Base-by-base conservation (phyloP, 2,888 invertebrate species). In the Platycheirus albimanus region DNA sequence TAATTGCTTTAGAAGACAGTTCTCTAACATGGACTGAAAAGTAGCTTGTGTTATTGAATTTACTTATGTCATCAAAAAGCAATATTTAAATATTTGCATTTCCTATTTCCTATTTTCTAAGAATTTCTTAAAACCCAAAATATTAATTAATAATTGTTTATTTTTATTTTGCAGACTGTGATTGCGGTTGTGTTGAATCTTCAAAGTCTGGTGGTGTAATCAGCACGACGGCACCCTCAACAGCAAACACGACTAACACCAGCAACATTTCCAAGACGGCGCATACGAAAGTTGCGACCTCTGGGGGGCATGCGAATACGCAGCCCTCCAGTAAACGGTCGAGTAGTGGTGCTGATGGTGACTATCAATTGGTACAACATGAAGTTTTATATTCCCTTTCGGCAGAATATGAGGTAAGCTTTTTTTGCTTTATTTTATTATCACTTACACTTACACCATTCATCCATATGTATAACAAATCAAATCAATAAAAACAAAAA, bases 301-400 rank as follows among this genome's bases (percentile, higher is more conserved):
- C 91, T 85, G 91, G 91, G 90, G 91, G 91, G 87, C 91, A 91
- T 88, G 92, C 91, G 76, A 92, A 92, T 72, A 92, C 92, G 89
- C 92, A 93, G 89, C 91, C 91, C 87, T 92, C 92, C 89, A 92
- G 92, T 86, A 90, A 93, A 93, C 94, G 95, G 90, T 95, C 95
- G 88, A 95, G 95, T 90, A 95, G 95, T 89, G 95, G 96, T 88
- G 95, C 95, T 89, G 99, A 99, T 92, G 99, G 99, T 85, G 99
- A 99, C 93, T 99, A 99, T 92, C 98, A 98, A 92, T 94, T 99
- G 91, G 98, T 99, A 86, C 98, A 99, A 92, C 99, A 99, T 92
- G 99, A 99, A 93, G 96, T 98, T 87, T 95, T 99, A 89, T 98
- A 97, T 92, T 99, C 99, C 87, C 95, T 97, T 94, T 97, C 97